A percentile compares a stretch with the other conserved stretches of the same genome.
Evolutionary conservation across 2,113 vertebrate species (phyloP).

Genomic region (Orcinus orca): DNA sequence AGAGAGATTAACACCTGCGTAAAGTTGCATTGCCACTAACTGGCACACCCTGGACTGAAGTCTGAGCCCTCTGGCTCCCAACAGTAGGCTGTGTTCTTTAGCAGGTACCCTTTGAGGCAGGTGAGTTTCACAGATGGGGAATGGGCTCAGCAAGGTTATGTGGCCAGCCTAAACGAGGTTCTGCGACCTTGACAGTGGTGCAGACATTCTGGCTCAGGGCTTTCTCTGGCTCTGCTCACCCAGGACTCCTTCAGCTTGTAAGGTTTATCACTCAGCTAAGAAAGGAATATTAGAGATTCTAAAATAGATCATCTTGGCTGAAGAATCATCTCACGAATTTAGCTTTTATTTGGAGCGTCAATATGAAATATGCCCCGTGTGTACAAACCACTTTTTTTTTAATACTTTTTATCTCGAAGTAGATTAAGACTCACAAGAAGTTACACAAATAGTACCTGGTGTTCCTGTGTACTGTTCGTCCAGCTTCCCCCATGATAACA

Average conservation of each 20-base stretch:
- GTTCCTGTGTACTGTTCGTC: background rate
- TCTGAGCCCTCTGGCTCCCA: background rate
- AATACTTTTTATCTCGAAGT: background rate
- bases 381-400: background rate
- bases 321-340: background rate
- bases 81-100: background rate
- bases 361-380: background rate
- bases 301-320: background rate
- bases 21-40: background rate
- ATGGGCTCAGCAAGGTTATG: rapidly evolving
- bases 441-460: background rate
- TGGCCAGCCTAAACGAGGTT: background rate
- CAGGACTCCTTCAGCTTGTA: background rate
- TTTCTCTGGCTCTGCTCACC: background rate
- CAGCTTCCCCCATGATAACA: background rate
- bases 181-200: rapidly evolving
- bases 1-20: background rate
- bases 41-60: background rate
- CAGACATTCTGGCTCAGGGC: too few relatives aligned
- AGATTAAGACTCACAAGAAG: background rate
- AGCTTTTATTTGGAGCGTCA: background rate
- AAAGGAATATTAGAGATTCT: background rate
- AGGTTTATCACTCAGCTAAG: background rate
- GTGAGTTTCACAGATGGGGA: background rate
- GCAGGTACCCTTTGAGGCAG: background rate